Percentiles rank a stretch among this genome's conserved stretches.
phyloP scores from a whole-genome alignment of 2,888 invertebrate genomes.

The Cephus pulcher region DNA sequence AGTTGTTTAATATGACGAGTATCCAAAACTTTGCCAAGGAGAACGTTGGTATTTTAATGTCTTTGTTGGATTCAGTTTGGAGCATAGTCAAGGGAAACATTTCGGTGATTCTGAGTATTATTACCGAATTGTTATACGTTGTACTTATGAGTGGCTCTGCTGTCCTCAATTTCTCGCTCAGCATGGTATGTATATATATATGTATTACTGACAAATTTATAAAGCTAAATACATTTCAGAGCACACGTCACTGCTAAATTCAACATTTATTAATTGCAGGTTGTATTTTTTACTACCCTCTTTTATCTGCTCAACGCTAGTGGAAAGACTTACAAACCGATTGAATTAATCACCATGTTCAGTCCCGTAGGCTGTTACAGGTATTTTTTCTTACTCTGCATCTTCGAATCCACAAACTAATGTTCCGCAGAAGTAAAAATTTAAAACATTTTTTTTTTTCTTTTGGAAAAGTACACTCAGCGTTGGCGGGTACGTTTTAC shows the following conservation, averaged over 20 bases:
- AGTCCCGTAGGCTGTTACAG: conserved; percentile 80
- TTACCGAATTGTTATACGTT: conserved; percentile 89
- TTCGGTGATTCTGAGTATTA: conserved; percentile 83
- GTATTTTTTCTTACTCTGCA: conserved; percentile 42
- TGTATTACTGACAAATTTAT: conserved; percentile 13
- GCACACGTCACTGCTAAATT: background rate
- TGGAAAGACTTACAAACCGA: conserved; percentile 89
- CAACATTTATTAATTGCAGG: conserved; percentile 69
- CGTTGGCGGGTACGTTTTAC: conserved; percentile 14
- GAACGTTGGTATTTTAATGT: conserved; percentile 89
- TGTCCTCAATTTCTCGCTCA: conserved; percentile 86
- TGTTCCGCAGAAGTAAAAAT: background rate
- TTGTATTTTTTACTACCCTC: conserved; percentile 95
- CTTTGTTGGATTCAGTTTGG: conserved; percentile 89
- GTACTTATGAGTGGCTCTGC: conserved; percentile 91
- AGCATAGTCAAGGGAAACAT: conserved; percentile 92
- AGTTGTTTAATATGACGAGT: conserved; percentile 79
- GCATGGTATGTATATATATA: conserved; percentile 75
- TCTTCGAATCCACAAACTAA: background rate
- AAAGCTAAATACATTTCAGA: too few relatives aligned
- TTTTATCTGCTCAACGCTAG: conserved; percentile 95
- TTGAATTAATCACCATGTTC: conserved; percentile 85
- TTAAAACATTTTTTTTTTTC: conserved; percentile 6
- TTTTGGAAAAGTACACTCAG: conserved; percentile 14
- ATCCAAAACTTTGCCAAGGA: conserved; percentile 87